Base-by-base conservation (phyloP, 2,888 invertebrate species). In the Amphipyra berbera region DNA sequence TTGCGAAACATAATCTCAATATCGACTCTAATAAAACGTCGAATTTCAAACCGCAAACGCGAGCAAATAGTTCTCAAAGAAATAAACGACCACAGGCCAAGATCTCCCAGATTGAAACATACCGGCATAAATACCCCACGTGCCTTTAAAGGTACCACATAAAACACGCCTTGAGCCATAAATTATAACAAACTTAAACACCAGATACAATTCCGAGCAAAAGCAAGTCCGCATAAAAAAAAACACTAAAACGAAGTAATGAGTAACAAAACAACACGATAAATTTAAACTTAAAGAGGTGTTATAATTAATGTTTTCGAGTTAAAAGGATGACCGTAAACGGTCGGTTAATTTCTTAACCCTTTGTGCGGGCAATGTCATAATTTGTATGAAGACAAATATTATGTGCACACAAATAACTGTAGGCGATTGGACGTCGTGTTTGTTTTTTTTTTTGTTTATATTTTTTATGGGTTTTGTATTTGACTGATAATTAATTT, bases 251-350 rank as follows among this genome's bases (percentile, higher is more conserved):
- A 83, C 83, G 78, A 81, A 82, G 85, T 90, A 93, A 93, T 91
- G 89, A 90, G 87, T 83, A 90, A 91, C 90, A 91, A 92, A 93
- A 91, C 88, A 85, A 84, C 85, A 82, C 86, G 81, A 93, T 94
- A 94, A 95, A 95, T 94, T 92, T 90, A 79, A 90, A 88, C 84
- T 85, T 93, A 94, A 95, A 90, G 91, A 94, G 94, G 94, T 94
- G 94, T 93, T 91, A 93, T 94, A 93, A 94, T 94, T 93, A 91
- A 93, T 93, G 94, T 92, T 87, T 77, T 82, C 72, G 85, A 89
- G 89, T 82, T 90, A 90, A 92, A 92, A 90, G 88, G 88, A 86
- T 88, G 89, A 88, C 85, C 83, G 87, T 89, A 90, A 89, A 89
- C 73, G 87, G 87, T 73, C 78, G 79, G 88, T 84, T 90, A 89